Conservation (phyloP, 2,113 vertebrate genomes). For the Rhea americana region DNA sequence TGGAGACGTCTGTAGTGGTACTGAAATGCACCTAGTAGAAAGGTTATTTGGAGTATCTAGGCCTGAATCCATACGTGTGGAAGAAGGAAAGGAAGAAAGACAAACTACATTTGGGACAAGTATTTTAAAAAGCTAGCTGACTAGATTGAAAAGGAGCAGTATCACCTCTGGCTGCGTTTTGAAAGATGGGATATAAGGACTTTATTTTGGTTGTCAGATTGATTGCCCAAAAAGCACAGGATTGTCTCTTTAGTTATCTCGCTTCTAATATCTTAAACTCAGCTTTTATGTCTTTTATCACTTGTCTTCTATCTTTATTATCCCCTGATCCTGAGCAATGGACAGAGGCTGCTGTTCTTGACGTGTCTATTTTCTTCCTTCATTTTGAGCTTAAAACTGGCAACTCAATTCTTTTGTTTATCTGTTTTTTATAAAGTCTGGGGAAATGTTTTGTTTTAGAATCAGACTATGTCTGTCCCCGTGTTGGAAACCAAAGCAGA, state of each 20-base stretch:
- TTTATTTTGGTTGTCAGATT: neutral
- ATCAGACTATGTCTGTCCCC: neutral
- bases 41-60: neutral
- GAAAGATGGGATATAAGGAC: neutral
- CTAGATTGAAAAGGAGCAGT: neutral
- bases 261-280: neutral
- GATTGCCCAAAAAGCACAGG: neutral
- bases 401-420: neutral
- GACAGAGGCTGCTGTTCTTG: neutral
- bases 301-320: neutral
- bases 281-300: neutral
- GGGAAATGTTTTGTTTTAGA: neutral
- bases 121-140: neutral
- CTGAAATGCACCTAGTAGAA: neutral
- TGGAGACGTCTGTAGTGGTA: neutral
- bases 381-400: neutral
- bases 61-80: neutral
- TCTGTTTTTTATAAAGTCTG: neutral
- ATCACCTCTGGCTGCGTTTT: neutral
- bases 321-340: neutral
- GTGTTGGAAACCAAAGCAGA: neutral
- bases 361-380: neutral
- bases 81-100: neutral
- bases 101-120: rapidly evolving
- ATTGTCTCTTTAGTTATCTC: neutral